Evolutionary conservation across 2,113 vertebrate genomes (phyloP).

Genomic region (Macquaria ambigua): DNA sequence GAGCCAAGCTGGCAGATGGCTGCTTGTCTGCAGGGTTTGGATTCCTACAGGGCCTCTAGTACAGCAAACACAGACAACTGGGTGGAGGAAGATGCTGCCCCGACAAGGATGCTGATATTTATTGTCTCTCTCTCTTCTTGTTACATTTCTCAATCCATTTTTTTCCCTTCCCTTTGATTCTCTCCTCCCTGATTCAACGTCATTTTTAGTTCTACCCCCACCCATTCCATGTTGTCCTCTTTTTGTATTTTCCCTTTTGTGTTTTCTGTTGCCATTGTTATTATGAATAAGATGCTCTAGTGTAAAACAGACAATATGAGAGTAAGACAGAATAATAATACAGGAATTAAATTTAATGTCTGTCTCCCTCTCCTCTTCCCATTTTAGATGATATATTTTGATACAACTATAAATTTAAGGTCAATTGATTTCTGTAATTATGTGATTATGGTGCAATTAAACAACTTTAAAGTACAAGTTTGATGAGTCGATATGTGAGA

Average conservation of each 20-base stretch:
- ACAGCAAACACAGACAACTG: conserved; percentile 74
- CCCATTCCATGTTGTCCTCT: neutral
- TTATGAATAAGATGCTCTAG: neutral
- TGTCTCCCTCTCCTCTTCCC: neutral
- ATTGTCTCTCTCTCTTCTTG: conserved; percentile 29
- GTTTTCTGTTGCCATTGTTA: neutral
- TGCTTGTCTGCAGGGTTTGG: conserved; percentile 78
- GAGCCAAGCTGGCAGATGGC: conserved; percentile 85
- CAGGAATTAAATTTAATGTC: neutral
- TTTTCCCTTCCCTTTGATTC: conserved; percentile 19
- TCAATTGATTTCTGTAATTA: neutral
- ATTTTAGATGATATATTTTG: neutral
- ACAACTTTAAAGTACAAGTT: neutral
- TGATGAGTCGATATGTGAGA: neutral
- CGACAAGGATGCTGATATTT: conserved; percentile 40
- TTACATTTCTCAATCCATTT: conserved; percentile 6
- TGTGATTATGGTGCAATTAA: neutral
- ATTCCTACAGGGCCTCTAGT: conserved; percentile 69
- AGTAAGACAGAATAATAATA: neutral
- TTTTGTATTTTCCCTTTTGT: neutral
- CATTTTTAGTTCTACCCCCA: neutral
- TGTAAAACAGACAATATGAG: neutral
- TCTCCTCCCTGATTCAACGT: conserved; percentile 10
- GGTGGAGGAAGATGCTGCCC: conserved; percentile 59
- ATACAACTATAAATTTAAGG: neutral